Conservation (phyloP, 2,888 invertebrate genomes). For the Falcaria lacertinaria region DNA sequence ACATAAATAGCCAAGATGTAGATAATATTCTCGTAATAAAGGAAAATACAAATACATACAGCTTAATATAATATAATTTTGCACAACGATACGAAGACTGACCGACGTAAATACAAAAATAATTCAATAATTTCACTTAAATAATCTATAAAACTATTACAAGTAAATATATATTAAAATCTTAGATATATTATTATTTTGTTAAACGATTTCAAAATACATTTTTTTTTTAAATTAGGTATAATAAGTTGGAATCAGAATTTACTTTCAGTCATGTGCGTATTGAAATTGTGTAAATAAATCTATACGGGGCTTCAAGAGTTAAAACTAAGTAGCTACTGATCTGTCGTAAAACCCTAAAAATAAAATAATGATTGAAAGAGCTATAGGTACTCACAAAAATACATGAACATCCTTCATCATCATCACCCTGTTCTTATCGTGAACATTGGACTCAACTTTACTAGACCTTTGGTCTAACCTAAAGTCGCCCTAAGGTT, state of each 20-base stretch:
- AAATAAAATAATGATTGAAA: no score
- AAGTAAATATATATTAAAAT: conserved; percentile 25
- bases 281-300: background rate
- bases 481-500: no score
- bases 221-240: conserved; percentile 3
- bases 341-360: no score
- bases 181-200: conserved; percentile 21
- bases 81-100: conserved; percentile 8
- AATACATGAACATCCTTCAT: no score
- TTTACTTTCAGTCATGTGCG: background rate
- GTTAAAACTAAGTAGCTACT: no score
- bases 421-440: no score
- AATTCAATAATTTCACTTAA: conserved; percentile 69
- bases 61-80: conserved; percentile 10
- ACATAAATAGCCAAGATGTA: background rate
- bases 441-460: no score
- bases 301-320: no score
- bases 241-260: background rate
- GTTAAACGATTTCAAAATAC: conserved; percentile 12
- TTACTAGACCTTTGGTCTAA: no score
- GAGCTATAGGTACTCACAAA: no score
- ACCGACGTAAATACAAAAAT: conserved; percentile 62
- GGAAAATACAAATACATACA: no score
- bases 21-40: background rate
- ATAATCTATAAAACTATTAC: conserved; percentile 46